Evolutionary conservation across 1,140 invertebrate genomes (phyloP), one percentile per base, ranked within the genome.

Genomic region (Philopotamus ludificatus): DNA sequence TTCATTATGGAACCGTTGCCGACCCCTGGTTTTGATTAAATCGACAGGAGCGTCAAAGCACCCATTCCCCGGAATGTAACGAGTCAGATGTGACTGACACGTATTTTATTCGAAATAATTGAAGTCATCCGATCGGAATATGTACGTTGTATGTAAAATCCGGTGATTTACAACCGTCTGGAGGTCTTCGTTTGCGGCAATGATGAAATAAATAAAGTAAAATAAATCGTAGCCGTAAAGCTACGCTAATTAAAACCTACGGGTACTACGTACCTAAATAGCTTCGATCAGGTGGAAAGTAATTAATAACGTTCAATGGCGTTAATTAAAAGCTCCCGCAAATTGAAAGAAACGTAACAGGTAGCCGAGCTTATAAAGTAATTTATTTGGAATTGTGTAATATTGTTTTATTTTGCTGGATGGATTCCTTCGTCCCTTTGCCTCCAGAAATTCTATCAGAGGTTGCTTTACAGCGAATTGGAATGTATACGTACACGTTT

Each of bases 81-180:
- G 23, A 39, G 57, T 60, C 39, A 25, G 18, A 60, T 26, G 39
- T 60, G 57, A 60, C 57, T 60, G 57, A 60, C 57, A 60, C 42
- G 47, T 60, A 60, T 60, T 60, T 60, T 60, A 60, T 47, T 23
- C 57, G 3, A 47, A 60, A 44, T 60, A 60, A 60, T 60, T 60
- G 57, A 47, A 60, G 57, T 47, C 57, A 23, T 60, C 41, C 57
- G 41, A 28, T 34, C 42, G 12, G 41, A 26, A 26, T 25, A 15
- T 41, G 21, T 60, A 47, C 54, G 28, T 51, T 25, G 20, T n/a
- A n/a, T n/a, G n/a, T n/a, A n/a, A n/a, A n/a, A n/a, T n/a, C n/a
- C n/a, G n/a, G n/a, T n/a, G n/a, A n/a, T n/a, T n/a, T n/a, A n/a
- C n/a, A n/a, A n/a, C n/a, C n/a, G n/a, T n/a, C n/a, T n/a, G n/a